Evolutionary conservation across 2,113 vertebrate genomes (phyloP), one percentile per base, ranked within the genome.

Genomic region (Uria aalge): DNA sequence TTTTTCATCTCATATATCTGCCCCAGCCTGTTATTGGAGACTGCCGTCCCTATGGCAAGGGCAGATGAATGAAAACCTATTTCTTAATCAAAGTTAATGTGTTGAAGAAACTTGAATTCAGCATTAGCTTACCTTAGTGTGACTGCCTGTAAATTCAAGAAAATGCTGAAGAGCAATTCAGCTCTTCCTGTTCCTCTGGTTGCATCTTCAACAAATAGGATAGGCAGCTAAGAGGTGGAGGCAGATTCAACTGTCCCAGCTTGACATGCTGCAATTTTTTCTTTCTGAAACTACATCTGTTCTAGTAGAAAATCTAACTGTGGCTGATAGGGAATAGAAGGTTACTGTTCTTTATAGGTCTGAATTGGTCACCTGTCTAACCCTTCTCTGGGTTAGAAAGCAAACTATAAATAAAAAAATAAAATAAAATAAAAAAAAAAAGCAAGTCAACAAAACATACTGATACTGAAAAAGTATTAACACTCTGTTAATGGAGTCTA

Each of bases 1-100:
- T 92, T 90, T 96, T 93, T 83, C 62, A 76, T 88, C 53, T 94
- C 38, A 9, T 79, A 30, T 75, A 71, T 67, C 81, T 95, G 32
- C 47, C 78, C 48, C 16, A 88, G 66, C 16, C 56, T 85, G 26
- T 55, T 85, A 50, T 17, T 4, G 5, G 57, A 88, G 48, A 21
- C 16, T 94, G 27, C 17, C 60, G 40, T 79, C 82, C 32, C 40
- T 68, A 60, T 79, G 53, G 36, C 66, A 75, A 93, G 71, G 63
- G 29, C 34, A 88, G 62, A 48, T 76, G 48, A 90, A 83, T 59
- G 12, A 83, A 96, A 95, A 77, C 2, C 15, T 69, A 32, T 41
- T 94, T 86, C 75, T 92, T 88, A 92, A 86, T 79, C 24, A 66
- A 66, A 18, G 16, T 6, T 62, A 69, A 66, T 26, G 10, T 69